Conservation (phyloP, 2,113 vertebrate genomes). For the Chinchilla lanigera region DNA sequence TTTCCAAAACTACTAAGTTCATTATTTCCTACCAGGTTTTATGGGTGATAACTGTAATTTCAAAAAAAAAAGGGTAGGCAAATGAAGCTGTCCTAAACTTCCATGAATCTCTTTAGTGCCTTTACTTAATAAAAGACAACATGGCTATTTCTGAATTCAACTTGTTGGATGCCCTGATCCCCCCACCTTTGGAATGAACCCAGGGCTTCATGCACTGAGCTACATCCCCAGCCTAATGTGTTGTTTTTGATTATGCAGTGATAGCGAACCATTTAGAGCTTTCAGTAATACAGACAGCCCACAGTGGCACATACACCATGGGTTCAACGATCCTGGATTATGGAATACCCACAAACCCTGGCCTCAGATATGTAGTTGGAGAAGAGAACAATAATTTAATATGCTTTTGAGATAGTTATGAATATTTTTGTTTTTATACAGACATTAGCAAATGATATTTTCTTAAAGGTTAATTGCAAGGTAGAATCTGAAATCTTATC, state of each 20-base stretch:
- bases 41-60: slow-evolving; percentile 33
- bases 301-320: background rate
- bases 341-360: slow-evolving; percentile 20
- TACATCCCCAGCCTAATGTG: background rate
- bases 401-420: slow-evolving; percentile 31
- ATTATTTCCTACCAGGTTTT: slow-evolving; percentile 2
- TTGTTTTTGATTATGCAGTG: slow-evolving; percentile 33
- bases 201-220: background rate
- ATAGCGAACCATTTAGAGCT: background rate
- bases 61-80: slow-evolving; percentile 4
- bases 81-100: slow-evolving; percentile 11
- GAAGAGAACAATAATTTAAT: slow-evolving; percentile 42
- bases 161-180: background rate
- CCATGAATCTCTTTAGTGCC: background rate
- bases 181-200: background rate
- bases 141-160: background rate
- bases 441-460: slow-evolving; percentile 33
- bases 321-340: background rate
- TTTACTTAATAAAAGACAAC: background rate
- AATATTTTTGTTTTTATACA: slow-evolving; percentile 41
- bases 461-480: slow-evolving; percentile 58
- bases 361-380: background rate
- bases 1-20: background rate
- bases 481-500: background rate
- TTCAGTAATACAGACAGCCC: background rate